Base-by-base conservation (phyloP, 35 echinoderm and acorn worm genomes). In the Eucidaris tribuloides region DNA sequence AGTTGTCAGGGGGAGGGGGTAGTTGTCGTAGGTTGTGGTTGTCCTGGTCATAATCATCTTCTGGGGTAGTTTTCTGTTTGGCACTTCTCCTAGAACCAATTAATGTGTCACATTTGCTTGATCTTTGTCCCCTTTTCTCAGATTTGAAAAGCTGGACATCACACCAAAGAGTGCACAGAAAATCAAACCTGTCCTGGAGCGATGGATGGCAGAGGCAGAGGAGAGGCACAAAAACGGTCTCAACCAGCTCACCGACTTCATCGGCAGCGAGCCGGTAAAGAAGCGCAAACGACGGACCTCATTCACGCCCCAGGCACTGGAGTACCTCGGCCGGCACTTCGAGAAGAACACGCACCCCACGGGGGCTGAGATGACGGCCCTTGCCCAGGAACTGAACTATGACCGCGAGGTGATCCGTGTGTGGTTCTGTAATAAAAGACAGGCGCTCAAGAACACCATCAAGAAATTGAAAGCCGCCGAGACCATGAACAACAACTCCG, bases 121-220 rank as follows among this genome's bases (percentile, higher is more conserved):
- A 24, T 34, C 30, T 37, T 77, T 84, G 2, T 58, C 23, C 59
- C n/a, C 11, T 45, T 77, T 27, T 70, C 32, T 13, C 19, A 97
- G 95, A 84, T 98, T 99, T 93, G 96, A 99, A 64, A 99, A 99
- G 49, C 87, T 99, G 65, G 96, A 99, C 52, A 99, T 99, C 61
- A 99, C 96, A 24, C 96, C 96, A 14, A 93, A 92, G 84, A 99
- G 96, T 64, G 96, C 96, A 60, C 96, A 99, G 83, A 99, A 99
- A 74, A 99, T 99, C 46, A 99, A 99, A 81, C 96, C 96, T 24
- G 96, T 99, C 39, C 63, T 99, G 39, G 96, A 99, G 65, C 65
- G 96, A 29, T 99, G 96, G 96, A 99, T 99, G 96, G 82, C 88
- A 52, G 96, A 99, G 72, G 96, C 96, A 27, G 96, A 99, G 62